phyloP scores from a whole-genome alignment of 2,113 vertebrate genomes.

The Gymnobelideus leadbeateri region DNA sequence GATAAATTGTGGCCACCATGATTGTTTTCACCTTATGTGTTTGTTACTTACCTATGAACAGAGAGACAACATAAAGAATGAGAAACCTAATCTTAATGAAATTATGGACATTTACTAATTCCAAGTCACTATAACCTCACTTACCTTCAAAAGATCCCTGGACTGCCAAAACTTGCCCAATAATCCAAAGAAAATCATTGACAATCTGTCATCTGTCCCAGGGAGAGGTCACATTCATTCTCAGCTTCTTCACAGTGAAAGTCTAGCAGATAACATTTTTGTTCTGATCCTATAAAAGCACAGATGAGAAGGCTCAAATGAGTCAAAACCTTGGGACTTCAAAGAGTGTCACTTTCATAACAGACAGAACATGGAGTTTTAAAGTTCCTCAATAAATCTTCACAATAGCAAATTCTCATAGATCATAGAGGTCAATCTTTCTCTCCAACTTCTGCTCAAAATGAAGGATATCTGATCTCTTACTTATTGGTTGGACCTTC shows the following conservation, averaged over 20 bases:
- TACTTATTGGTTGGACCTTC: slow-evolving; percentile 1
- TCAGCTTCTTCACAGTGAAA: slow-evolving; percentile 19
- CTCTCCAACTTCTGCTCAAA: neutral
- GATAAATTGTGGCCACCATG: neutral
- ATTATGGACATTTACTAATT: slow-evolving; percentile 11
- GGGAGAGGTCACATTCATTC: neutral
- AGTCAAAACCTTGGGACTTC: neutral
- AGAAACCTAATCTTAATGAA: neutral
- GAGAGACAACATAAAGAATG: neutral
- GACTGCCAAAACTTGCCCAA: neutral
- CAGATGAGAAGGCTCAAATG: neutral
- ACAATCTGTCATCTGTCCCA: neutral
- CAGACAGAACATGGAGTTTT: neutral
- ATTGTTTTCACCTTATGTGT: slow-evolving; percentile 35
- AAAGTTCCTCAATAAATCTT: neutral
- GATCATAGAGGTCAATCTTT: neutral
- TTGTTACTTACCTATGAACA: neutral
- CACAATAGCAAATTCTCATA: neutral
- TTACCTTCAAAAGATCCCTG: slow-evolving; percentile 4
- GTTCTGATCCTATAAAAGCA: neutral
- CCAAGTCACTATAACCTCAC: neutral
- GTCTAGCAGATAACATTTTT: neutral
- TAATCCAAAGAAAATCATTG: neutral
- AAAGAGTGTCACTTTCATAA: neutral
- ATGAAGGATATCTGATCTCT: neutral